These are phyloP conservation scores for Sarcophaga rosellei DNA, from an alignment of 2,888 invertebrate genomes.

Conservation along the genomic window DNA sequence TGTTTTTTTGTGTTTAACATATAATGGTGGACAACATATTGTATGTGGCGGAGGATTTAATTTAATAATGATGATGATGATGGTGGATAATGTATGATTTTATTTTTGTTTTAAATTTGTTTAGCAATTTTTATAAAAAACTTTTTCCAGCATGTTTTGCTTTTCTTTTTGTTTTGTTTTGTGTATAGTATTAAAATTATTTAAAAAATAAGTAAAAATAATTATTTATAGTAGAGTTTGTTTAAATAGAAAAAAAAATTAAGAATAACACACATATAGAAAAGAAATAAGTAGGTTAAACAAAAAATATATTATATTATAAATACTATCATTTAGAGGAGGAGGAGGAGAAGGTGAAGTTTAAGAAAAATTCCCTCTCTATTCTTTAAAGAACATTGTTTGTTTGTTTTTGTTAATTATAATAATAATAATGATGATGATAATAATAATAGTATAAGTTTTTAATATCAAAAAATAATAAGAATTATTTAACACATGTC, in stretches of 20 bases:
- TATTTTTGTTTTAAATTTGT: neutral
- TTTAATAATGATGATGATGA: neutral
- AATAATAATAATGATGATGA: neutral
- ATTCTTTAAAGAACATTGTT: neutral
- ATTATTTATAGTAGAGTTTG: conserved; percentile 38
- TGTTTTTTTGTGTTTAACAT: too few species aligned
- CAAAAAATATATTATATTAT: conserved; percentile 5
- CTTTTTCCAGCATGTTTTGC: neutral
- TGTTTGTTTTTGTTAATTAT: neutral
- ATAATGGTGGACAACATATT: too few species aligned
- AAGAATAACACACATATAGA: neutral
- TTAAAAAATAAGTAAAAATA: conserved; percentile 62
- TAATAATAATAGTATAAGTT: neutral
- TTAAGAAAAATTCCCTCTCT: too few species aligned
- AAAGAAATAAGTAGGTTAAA: neutral
- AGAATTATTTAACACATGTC: neutral
- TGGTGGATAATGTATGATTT: neutral
- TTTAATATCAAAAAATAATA: neutral
- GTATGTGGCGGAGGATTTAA: neutral
- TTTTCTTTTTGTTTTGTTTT: conserved; percentile 22
- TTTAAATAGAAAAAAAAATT: conserved; percentile 29
- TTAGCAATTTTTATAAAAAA: neutral
- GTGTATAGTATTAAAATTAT: conserved; percentile 57
- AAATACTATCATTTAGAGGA: neutral
- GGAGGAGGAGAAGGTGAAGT: neutral